Evolutionary conservation across 1,140 invertebrate species (phyloP), one percentile per base, ranked within the genome.

Genomic region (Caenorhabditis tropicalis): DNA sequence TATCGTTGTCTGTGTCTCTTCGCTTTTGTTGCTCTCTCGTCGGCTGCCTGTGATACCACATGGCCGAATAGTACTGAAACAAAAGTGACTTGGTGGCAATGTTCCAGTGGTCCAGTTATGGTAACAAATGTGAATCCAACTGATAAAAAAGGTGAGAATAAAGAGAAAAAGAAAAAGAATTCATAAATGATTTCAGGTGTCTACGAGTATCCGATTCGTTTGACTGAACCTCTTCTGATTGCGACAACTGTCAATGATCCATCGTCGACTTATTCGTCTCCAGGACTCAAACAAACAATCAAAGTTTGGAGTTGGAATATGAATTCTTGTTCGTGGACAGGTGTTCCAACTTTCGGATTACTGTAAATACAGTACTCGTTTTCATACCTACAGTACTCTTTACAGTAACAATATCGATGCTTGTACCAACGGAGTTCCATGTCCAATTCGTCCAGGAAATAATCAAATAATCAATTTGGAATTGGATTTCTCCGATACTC

Each of bases 1-100:
- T n/a, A 10, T 70, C 60, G 60, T 36, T 70, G 33, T 70, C 60
- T 70, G 60, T 33, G 60, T 70, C 31, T 39, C 60, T 36, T 70
- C 60, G 31, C 60, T 19, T 36, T 70, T 15, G 19, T 70, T n/a
- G 33, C 60, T 70, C 33, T 70, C 60, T 70, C 60, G 33, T 70
- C 60, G 60, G 60, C 60, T n/a, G n/a, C n/a, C n/a, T 70, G 60
- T 36, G 60, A 70, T n/a, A n/a, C n/a, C 12, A 24, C 21, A 5
- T 70, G 60, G 60, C 60, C 60, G 33, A 70, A 70, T 36, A 70
- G 21, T 36, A 70, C 60, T 6, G 60, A 70, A 19, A 70, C 60
- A 21, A 70, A 70, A n/a, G 60, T 70, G 16, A 70, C 9, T n/a
- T 70, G 60, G 60, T 70, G 60, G 60, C 60, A 70, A 70, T 70